These are phyloP conservation scores for Platichthys flesus DNA, from an alignment of 2,113 vertebrate species.

Conservation along the genomic window DNA sequence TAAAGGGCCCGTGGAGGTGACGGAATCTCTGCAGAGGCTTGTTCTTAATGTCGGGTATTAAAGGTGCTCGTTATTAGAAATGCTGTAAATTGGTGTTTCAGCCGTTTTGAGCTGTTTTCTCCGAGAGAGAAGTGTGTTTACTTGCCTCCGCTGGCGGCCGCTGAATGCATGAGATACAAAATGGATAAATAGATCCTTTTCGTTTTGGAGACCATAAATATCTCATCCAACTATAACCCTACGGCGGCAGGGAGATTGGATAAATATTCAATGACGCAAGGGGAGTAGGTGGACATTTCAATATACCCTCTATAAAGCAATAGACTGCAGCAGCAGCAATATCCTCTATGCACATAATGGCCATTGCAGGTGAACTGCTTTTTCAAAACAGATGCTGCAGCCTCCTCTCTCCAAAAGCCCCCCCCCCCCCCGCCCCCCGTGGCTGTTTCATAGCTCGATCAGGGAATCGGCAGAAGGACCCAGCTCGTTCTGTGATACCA, in stretches of 20 bases:
- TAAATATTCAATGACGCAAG: conserved; percentile 63
- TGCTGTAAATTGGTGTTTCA: background rate
- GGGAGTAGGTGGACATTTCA: conserved; percentile 60
- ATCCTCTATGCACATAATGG: conserved; percentile 46
- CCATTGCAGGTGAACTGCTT: conserved; percentile 44
- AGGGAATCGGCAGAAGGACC: conserved; percentile 49
- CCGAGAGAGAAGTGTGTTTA: conserved; percentile 51
- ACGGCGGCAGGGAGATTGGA: conserved; percentile 54
- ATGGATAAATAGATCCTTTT: conserved; percentile 62
- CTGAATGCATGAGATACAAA: conserved; percentile 29
- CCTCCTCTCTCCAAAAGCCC: conserved; percentile 35
- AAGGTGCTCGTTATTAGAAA: background rate
- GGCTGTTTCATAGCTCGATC: conserved; percentile 57
- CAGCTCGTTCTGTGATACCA: conserved; percentile 55
- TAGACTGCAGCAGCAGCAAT: conserved; percentile 51
- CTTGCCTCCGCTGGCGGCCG: conserved; percentile 33
- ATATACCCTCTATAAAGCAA: conserved; percentile 56
- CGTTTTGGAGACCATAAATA: conserved; percentile 68
- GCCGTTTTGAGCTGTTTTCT: background rate
- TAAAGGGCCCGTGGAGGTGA: conserved; percentile 20
- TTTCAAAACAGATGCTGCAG: conserved; percentile 63
- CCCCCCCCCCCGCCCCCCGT: background rate
- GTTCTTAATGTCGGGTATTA: background rate
- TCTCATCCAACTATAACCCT: conserved; percentile 54
- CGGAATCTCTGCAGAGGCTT: background rate